Percentiles rank a stretch among this genome's conserved stretches.
These are phyloP conservation scores for Aproaerema taeniolella DNA, from an alignment of 2,888 invertebrate genomes.

Conservation along the genomic window DNA sequence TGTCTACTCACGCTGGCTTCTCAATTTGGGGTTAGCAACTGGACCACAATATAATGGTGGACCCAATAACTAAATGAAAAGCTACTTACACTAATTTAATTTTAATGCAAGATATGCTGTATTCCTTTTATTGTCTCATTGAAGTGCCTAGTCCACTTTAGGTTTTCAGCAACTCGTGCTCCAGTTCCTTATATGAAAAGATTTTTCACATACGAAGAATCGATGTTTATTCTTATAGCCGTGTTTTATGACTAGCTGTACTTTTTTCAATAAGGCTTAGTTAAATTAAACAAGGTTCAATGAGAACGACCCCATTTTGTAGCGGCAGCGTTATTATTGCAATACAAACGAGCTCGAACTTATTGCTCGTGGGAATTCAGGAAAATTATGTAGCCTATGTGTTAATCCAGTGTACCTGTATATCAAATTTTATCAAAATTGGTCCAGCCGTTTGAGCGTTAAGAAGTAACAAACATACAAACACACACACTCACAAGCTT, in stretches of 20 bases:
- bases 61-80: neutral
- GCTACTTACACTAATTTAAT: neutral
- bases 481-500: too few relatives aligned
- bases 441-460: too few relatives aligned
- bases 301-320: too few relatives aligned
- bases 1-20: constrained; percentile 2
- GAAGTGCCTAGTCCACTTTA: too few relatives aligned
- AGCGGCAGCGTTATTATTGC: too few relatives aligned
- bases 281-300: too few relatives aligned
- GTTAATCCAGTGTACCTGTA: too few relatives aligned
- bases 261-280: neutral
- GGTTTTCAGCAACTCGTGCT: neutral
- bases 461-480: too few relatives aligned
- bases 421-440: too few relatives aligned
- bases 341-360: too few relatives aligned
- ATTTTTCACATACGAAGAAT: neutral
- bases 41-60: neutral
- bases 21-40: neutral
- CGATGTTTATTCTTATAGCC: neutral
- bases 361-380: too few relatives aligned
- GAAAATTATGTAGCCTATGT: too few relatives aligned
- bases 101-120: neutral
- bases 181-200: neutral
- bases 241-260: neutral
- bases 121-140: neutral